phyloP scores from a whole-genome alignment of 2,113 vertebrate species.

The Bothrops jararaca region DNA sequence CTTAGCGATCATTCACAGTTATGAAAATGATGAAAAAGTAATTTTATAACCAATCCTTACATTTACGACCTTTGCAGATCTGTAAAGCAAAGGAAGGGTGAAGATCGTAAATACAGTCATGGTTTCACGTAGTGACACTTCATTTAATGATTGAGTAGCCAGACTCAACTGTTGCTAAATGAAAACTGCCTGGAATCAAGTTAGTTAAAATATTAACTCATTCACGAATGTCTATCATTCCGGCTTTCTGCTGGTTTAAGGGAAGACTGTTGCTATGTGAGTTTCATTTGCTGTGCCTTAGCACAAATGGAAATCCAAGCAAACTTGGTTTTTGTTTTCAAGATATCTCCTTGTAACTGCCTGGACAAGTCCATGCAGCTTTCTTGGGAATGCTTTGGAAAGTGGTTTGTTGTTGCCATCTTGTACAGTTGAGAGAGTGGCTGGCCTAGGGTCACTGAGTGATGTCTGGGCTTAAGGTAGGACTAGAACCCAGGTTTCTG shows the following conservation, averaged over 20 bases:
- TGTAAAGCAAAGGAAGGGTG: neutral
- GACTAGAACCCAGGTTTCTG: neutral
- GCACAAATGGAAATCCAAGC: neutral
- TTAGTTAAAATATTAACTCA: conserved; percentile 15
- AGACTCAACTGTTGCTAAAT: neutral
- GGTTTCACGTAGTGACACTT: neutral
- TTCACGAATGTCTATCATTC: neutral
- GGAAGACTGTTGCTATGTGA: neutral
- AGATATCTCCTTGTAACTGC: neutral
- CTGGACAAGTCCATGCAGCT: neutral
- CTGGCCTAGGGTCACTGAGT: neutral
- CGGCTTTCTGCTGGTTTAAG: conserved; percentile 27
- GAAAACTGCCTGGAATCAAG: neutral
- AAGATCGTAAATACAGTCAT: neutral
- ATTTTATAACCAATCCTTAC: neutral
- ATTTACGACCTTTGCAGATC: neutral
- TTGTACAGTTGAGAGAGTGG: neutral
- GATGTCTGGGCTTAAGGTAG: neutral
- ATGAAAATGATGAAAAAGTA: neutral
- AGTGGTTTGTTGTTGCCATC: neutral
- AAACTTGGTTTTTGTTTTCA: neutral
- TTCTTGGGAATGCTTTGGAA: neutral
- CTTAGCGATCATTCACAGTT: neutral
- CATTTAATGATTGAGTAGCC: neutral
- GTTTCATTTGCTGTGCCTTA: neutral